A percentile compares a stretch with the other conserved stretches of the same genome.
Conservation (phyloP, 2,797 vertebrate species). For the Artibeus lituratus region DNA sequence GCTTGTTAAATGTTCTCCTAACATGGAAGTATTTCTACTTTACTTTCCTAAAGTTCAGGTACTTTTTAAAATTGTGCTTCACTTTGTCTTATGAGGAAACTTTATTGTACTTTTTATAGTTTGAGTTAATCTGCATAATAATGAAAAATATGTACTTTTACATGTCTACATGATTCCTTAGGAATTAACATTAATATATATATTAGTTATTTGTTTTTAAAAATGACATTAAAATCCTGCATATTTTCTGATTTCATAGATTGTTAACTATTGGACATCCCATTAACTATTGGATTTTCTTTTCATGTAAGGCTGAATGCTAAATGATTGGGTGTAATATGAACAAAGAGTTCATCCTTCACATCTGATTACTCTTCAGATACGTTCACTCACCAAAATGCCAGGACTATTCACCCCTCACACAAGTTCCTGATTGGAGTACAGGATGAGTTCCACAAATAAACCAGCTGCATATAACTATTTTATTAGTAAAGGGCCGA, state of each 20-base stretch:
- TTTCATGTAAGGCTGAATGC: not conserved
- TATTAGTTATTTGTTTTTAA: not conserved
- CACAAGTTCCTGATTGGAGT: not conserved
- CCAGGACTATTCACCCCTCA: not conserved
- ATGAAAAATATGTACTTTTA: not conserved
- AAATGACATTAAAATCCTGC: not conserved
- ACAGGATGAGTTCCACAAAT: not conserved
- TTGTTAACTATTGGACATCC: not conserved
- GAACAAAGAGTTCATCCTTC: not conserved
- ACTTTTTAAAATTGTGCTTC: not conserved
- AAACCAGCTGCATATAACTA: not conserved
- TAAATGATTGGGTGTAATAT: not conserved
- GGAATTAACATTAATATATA: not conserved
- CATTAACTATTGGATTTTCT: not conserved
- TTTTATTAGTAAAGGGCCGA: slow-evolving; percentile 2
- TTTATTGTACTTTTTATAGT: not conserved
- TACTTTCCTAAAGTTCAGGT: not conserved
- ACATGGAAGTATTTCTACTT: slow-evolving; percentile 43
- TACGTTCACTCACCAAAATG: not conserved
- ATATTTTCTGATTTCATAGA: not conserved
- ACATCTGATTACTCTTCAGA: not conserved
- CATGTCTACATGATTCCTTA: not conserved
- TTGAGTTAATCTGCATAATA: not conserved
- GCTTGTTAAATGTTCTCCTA: slow-evolving; percentile 41
- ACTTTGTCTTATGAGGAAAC: not conserved